Evolutionary conservation across 2,888 invertebrate species (phyloP).

Genomic region (Drosophila meridionalis): DNA sequence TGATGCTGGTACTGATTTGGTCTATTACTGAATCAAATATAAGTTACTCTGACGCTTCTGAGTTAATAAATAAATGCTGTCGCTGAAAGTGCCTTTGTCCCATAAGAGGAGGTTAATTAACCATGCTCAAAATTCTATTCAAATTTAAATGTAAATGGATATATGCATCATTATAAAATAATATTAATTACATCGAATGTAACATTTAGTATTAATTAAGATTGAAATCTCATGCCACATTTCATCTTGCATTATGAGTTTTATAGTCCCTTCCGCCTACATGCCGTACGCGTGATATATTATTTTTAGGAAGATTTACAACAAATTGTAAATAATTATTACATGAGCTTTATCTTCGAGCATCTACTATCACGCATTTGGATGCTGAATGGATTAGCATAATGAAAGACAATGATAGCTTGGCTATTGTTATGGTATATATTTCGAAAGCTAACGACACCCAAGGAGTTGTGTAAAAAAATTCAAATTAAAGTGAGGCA

Average conservation of each 20-base stretch:
- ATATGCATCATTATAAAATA: neutral
- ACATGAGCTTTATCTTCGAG: slow-evolving; percentile 3
- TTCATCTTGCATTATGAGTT: neutral
- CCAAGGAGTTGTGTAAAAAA: slow-evolving; percentile 52
- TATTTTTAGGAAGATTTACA: neutral
- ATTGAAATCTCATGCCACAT: neutral
- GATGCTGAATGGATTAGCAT: slow-evolving; percentile 39
- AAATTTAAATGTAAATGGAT: neutral
- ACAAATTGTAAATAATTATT: slow-evolving; percentile 17
- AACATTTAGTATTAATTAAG: neutral
- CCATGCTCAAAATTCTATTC: neutral
- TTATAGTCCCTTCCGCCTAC: neutral
- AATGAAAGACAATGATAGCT: slow-evolving; percentile 20
- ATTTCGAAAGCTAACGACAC: slow-evolving; percentile 56
- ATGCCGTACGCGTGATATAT: neutral
- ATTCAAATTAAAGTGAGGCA: slow-evolving; percentile 28
- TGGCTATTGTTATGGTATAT: slow-evolving; percentile 22
- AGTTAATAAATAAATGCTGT: too few species aligned
- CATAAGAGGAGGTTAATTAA: too few species aligned
- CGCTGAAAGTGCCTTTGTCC: too few species aligned
- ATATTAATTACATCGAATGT: neutral
- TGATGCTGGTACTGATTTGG: too few species aligned
- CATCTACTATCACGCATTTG: neutral
- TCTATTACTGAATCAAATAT: too few species aligned
- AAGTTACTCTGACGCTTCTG: too few species aligned